phyloP scores from a whole-genome alignment of 35 echinoderm and acorn worm species.

The Hemicentrotus pulcherrimus region DNA sequence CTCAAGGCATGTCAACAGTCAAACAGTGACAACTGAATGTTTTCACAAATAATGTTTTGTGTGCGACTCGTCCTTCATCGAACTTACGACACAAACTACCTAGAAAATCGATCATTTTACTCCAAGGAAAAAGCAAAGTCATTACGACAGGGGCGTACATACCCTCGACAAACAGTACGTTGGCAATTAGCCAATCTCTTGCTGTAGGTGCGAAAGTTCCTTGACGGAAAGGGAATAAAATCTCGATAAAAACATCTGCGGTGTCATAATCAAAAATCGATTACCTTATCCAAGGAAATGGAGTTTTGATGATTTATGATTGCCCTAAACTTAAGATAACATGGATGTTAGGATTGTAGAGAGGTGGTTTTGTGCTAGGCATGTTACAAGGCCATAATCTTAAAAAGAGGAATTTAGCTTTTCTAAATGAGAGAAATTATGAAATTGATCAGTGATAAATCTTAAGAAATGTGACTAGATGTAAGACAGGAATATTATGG shows the following conservation, averaged over 20 bases:
- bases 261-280: background rate
- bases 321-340: background rate
- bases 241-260: conserved; percentile 10
- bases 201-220: background rate
- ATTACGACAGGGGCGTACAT: background rate
- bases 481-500: no score
- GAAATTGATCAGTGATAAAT: no score
- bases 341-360: background rate
- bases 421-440: no score
- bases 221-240: background rate
- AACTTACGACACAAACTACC: background rate
- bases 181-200: background rate
- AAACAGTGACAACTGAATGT: background rate
- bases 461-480: no score
- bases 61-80: background rate
- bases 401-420: no score
- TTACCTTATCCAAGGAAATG: background rate
- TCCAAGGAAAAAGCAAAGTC: background rate
- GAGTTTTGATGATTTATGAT: background rate
- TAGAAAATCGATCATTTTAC: background rate
- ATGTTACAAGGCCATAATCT: background rate
- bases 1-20: background rate
- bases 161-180: background rate
- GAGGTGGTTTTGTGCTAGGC: background rate
- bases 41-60: background rate